Evolutionary conservation across 2,113 vertebrate genomes (phyloP).

Genomic region (Talpa occidentalis): DNA sequence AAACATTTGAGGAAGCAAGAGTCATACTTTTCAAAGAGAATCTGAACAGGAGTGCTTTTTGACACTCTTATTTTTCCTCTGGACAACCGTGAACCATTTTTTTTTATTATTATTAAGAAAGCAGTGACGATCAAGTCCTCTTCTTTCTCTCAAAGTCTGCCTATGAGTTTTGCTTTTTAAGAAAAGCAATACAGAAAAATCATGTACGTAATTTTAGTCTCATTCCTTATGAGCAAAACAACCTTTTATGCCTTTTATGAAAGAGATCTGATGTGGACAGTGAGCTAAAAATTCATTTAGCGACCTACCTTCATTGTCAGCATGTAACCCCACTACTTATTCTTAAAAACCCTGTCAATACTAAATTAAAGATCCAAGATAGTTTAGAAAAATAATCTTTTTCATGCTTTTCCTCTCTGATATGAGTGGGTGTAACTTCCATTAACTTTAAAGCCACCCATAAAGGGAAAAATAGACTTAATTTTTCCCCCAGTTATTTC

Average conservation of each 20-base stretch:
- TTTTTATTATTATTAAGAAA: constrained; percentile 50
- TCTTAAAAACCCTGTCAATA: constrained; percentile 40
- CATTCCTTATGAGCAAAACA: constrained; percentile 34
- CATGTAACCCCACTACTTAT: constrained; percentile 20
- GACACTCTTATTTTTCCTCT: constrained; percentile 67
- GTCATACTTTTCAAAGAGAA: constrained; percentile 75
- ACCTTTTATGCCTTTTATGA: constrained; percentile 48
- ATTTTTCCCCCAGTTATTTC: constrained; percentile 66
- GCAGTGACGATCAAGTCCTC: background rate
- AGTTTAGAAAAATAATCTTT: constrained; percentile 66
- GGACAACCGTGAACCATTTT: constrained; percentile 23
- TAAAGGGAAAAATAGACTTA: constrained; percentile 72
- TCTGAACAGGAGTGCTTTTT: constrained; percentile 62
- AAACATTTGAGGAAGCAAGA: constrained; percentile 75
- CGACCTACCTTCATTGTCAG: background rate
- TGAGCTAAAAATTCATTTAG: background rate
- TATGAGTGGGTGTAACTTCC: constrained; percentile 59
- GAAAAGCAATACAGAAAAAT: constrained; percentile 45
- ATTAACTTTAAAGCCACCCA: constrained; percentile 71
- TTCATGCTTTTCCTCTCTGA: constrained; percentile 51
- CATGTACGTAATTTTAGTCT: background rate
- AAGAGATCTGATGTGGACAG: background rate
- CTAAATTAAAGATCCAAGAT: constrained; percentile 64
- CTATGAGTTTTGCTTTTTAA: constrained; percentile 54
- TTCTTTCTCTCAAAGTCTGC: constrained; percentile 40